Evolutionary conservation across 2,113 vertebrate genomes (phyloP).

Genomic region (Dendropsophus ebraccatus): DNA sequence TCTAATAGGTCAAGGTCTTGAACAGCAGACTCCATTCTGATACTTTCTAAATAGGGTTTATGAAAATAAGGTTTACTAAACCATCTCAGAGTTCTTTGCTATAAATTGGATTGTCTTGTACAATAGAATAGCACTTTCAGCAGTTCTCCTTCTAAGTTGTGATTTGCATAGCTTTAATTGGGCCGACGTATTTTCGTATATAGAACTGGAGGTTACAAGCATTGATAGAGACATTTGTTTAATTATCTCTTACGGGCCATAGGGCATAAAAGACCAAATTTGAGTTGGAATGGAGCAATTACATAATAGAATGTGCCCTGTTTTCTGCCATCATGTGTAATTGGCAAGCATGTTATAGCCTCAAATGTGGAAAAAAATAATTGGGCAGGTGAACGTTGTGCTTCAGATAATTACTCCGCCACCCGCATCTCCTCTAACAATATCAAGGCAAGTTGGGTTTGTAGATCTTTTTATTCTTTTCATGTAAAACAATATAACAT

Average conservation of each 20-base stretch:
- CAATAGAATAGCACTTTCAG: neutral
- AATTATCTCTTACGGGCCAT: neutral
- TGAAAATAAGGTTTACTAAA: neutral
- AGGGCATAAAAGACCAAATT: constrained; percentile 6
- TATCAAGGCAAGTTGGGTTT: neutral
- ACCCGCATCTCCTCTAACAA: neutral
- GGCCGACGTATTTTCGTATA: neutral
- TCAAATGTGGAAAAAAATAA: constrained; percentile 11
- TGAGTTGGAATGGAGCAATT: constrained; percentile 1
- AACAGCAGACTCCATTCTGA: neutral
- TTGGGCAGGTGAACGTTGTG: constrained; percentile 15
- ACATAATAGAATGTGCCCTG: constrained; percentile 1
- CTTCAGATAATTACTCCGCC: constrained; percentile 28
- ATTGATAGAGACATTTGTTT: constrained; percentile 20
- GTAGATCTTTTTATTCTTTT: constrained; percentile 12
- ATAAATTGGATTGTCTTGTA: neutral
- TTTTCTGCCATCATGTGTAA: constrained; percentile 1
- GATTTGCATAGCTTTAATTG: constrained; percentile 2
- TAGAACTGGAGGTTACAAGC: neutral
- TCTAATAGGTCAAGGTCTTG: neutral
- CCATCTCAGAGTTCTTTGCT: neutral
- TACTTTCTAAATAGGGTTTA: neutral
- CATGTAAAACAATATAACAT: constrained; percentile 29
- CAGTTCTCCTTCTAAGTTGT: neutral
- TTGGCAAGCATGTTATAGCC: constrained; percentile 3